Base-by-base conservation (phyloP, 1,140 invertebrate genomes). In the Caenorhabditis briggsae region DNA sequence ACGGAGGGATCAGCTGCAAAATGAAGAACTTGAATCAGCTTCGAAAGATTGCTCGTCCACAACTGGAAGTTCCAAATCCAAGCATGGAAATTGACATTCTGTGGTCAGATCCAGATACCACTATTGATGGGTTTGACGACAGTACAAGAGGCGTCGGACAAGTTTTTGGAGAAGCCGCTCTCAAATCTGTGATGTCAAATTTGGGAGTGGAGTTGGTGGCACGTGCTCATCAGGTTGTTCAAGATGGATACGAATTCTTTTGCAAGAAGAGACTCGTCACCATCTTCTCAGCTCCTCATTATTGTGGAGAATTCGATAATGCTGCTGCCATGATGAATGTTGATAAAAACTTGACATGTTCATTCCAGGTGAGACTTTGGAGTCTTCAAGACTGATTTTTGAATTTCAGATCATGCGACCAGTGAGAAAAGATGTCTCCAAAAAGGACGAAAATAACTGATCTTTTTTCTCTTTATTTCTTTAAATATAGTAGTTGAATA, bases 1-100 rank as follows among this genome's bases (percentile, higher is more conserved):
- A 96, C 90, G 95, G 95, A 50, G 95, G 95, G 23, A 94, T 96
- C 14, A 96, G 95, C 90, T 95, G 95, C 23, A 95, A 96, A 92
- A 92, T 96, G 43, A 85, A 87, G 33, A 89, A 58, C 16, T 53
- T 53, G 50, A 53, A 53, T 11, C 50, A 53, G 16, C 50, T 90
- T 50, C 89, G 89, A 33, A 41, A 56, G 16, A 89, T 90, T 43
- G 48, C 82, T 23, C 84, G 87, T n/a, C 89, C 89, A 2, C 87
- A 74, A 61, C 9, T 53, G 50, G 89, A 90, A n/a, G 64, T 87
- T 18, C 89, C 61, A 55, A 88, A 90, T 83, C 84, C 82, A 41
- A 87, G 89, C 16, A 61, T 90, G 74, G 55, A 90, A 2, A 90
- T 89, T 56, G 89, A 90, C 65, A 70, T 90, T 33, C 84, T 90